These are phyloP conservation scores for Anoplius nigerrimus DNA, from an alignment of 2,888 invertebrate genomes.

Conservation along the genomic window DNA sequence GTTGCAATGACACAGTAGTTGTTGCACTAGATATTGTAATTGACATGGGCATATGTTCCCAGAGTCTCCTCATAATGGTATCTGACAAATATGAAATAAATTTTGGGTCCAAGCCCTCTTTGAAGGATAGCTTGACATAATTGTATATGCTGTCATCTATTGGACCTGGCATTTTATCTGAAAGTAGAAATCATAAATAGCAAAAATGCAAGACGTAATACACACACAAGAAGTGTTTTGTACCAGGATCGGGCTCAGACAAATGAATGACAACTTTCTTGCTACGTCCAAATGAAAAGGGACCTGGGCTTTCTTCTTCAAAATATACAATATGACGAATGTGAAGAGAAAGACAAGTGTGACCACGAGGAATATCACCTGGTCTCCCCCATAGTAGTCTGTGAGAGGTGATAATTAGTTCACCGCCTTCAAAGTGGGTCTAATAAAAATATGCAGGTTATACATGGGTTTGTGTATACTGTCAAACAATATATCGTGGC, in stretches of 20 bases:
- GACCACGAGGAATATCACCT: constrained; percentile 83
- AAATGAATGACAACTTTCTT: constrained; percentile 88
- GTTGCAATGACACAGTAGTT: constrained; percentile 17
- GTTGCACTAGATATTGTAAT: constrained; percentile 35
- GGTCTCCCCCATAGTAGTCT: constrained; percentile 89
- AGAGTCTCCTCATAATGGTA: constrained; percentile 80
- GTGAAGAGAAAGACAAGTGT: constrained; percentile 83
- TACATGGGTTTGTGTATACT: neutral
- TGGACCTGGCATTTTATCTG: constrained; percentile 85
- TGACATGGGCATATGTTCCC: constrained; percentile 77
- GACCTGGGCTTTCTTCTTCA: constrained; percentile 88
- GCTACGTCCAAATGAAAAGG: constrained; percentile 88
- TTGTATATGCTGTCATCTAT: constrained; percentile 82
- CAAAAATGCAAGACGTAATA: neutral
- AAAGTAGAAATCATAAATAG: constrained; percentile 9
- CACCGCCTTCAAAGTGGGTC: constrained; percentile 90
- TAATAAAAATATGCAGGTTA: constrained; percentile 70
- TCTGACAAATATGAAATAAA: constrained; percentile 81
- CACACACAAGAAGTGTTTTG: constrained; percentile 15
- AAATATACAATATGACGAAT: constrained; percentile 84
- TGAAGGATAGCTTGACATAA: constrained; percentile 90
- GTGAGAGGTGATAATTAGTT: constrained; percentile 88
- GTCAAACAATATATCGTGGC: neutral
- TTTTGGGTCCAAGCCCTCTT: constrained; percentile 84
- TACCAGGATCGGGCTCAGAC: constrained; percentile 80